Conservation (phyloP, 2,888 invertebrate genomes). For the Agrilus cyanescens region DNA sequence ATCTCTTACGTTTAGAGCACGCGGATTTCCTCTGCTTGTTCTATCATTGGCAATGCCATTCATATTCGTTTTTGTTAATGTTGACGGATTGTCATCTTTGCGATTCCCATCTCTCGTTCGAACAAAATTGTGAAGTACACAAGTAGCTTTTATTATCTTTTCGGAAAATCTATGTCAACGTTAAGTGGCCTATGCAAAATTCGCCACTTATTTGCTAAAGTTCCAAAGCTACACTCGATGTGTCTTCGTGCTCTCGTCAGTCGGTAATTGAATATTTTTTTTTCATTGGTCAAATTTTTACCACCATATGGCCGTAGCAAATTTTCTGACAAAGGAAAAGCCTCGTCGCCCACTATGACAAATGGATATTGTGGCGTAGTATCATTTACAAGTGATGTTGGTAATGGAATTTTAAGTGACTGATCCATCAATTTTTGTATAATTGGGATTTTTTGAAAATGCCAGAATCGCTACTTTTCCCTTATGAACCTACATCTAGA, state of each 20-base stretch:
- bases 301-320: neutral
- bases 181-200: neutral
- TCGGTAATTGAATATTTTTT: neutral
- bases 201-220: constrained; percentile 1
- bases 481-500: neutral
- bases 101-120: neutral
- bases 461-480: neutral
- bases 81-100: neutral
- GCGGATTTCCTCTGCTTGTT: constrained; percentile 8
- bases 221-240: neutral
- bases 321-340: neutral
- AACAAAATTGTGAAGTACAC: neutral
- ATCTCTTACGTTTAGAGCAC: constrained; percentile 7
- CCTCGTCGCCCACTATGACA: neutral
- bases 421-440: neutral
- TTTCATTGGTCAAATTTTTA: neutral
- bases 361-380: neutral
- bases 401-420: neutral
- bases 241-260: neutral
- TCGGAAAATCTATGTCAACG: neutral
- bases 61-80: no score
- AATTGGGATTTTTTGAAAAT: neutral
- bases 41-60: constrained; percentile 5
- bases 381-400: neutral
- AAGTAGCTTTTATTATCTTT: neutral